phyloP scores from a whole-genome alignment of 2,797 vertebrate genomes.

The Selene dorsalis region DNA sequence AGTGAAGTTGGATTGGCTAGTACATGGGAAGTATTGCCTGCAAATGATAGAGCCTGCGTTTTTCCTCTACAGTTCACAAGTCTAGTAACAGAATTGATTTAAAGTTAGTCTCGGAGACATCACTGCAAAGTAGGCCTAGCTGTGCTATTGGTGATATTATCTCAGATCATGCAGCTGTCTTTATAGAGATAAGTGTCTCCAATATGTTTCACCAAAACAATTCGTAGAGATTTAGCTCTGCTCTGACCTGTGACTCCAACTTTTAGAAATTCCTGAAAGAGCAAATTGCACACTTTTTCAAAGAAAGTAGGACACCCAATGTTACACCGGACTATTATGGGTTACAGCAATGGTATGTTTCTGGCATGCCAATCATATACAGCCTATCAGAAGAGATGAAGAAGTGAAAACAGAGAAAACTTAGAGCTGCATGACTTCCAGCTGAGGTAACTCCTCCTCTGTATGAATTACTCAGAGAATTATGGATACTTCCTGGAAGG shows the following conservation, averaged over 20 bases:
- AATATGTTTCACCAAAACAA: neutral
- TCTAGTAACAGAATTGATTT: neutral
- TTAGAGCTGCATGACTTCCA: neutral
- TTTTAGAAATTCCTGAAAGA: too few relatives aligned
- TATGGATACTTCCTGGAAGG: neutral
- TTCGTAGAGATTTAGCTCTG: too few relatives aligned
- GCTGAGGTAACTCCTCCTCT: too few relatives aligned
- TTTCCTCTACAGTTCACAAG: neutral
- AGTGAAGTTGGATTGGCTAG: neutral
- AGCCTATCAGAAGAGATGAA: neutral
- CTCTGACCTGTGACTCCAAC: too few relatives aligned
- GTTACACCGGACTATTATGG: neutral
- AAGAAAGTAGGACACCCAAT: neutral
- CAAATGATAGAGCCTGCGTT: neutral
- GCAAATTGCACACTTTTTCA: too few relatives aligned
- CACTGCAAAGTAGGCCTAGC: too few relatives aligned
- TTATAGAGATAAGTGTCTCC: neutral
- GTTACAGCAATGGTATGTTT: neutral
- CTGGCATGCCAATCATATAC: neutral
- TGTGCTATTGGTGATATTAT: neutral
- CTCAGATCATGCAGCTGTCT: neutral
- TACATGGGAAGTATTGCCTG: neutral
- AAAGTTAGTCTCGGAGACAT: neutral
- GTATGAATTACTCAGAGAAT: neutral
- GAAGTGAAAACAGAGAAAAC: neutral